These are phyloP conservation scores for Urocyon cinereoargenteus DNA, from an alignment of 2,797 vertebrate genomes.

Conservation along the genomic window DNA sequence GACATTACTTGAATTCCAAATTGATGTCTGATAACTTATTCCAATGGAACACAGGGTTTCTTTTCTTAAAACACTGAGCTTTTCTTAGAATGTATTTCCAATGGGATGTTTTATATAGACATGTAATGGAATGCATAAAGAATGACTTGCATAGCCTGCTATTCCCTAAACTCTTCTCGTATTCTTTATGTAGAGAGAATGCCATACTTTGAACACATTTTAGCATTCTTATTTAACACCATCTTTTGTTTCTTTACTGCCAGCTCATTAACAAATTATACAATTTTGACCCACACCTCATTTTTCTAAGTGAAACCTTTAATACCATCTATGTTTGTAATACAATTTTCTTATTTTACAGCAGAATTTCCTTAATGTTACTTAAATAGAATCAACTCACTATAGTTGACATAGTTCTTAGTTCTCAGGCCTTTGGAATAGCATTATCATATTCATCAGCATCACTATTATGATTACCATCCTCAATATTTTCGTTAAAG, in stretches of 20 bases:
- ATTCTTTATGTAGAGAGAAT: conserved; percentile 50
- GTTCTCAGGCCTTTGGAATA: neutral
- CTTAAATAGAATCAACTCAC: neutral
- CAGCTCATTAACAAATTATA: conserved; percentile 64
- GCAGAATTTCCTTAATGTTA: neutral
- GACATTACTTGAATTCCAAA: conserved; percentile 51
- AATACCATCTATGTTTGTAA: neutral
- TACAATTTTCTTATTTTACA: neutral
- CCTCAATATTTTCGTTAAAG: conserved; percentile 17
- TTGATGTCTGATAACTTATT: conserved; percentile 62
- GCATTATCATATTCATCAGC: neutral
- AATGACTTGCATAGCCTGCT: conserved; percentile 61
- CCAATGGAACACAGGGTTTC: conserved; percentile 65
- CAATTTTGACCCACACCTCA: conserved; percentile 33
- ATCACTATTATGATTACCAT: neutral
- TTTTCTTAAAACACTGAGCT: conserved; percentile 73
- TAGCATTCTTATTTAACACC: conserved; percentile 66
- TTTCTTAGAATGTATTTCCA: conserved; percentile 76
- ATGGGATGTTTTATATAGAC: conserved; percentile 67
- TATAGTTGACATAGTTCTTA: neutral
- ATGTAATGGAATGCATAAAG: conserved; percentile 71
- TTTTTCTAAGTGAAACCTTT: conserved; percentile 32
- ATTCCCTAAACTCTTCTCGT: conserved; percentile 56
- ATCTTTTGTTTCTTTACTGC: conserved; percentile 54
- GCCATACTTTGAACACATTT: conserved; percentile 58